These are phyloP conservation scores for Papilio elwesi DNA, from an alignment of 2,888 invertebrate genomes.

Conservation along the genomic window DNA sequence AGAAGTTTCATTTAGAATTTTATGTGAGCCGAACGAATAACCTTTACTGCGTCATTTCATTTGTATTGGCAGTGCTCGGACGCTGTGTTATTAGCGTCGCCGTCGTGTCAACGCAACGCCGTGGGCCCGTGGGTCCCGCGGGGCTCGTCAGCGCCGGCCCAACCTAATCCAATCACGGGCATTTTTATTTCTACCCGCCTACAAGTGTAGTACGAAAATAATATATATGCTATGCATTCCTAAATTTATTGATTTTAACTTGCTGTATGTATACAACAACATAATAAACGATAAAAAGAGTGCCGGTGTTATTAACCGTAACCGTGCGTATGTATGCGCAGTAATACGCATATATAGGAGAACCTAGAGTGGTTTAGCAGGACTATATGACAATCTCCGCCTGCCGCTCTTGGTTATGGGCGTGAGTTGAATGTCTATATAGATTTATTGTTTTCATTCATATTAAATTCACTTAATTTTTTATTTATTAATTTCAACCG, in stretches of 20 bases:
- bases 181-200: slow-evolving; percentile 69
- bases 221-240: neutral
- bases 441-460: no score
- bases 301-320: no score
- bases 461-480: neutral
- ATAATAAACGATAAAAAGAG: neutral
- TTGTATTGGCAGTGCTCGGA: slow-evolving; percentile 64
- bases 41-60: slow-evolving; percentile 64
- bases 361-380: neutral
- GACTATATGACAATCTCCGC: neutral
- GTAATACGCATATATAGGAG: no score
- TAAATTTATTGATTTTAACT: slow-evolving; percentile 1
- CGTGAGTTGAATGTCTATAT: no score
- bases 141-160: slow-evolving; percentile 85
- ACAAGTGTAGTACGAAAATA: slow-evolving; percentile 49
- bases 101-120: slow-evolving; percentile 67
- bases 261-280: neutral
- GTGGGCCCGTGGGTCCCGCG: slow-evolving; percentile 76
- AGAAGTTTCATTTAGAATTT: slow-evolving; percentile 55
- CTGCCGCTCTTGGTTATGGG: neutral
- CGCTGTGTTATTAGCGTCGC: slow-evolving; percentile 63
- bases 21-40: slow-evolving; percentile 56
- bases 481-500: neutral
- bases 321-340: no score
- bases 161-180: slow-evolving; percentile 87